Base-by-base conservation (phyloP, 2,113 vertebrate species). In the Etia nguti region DNA sequence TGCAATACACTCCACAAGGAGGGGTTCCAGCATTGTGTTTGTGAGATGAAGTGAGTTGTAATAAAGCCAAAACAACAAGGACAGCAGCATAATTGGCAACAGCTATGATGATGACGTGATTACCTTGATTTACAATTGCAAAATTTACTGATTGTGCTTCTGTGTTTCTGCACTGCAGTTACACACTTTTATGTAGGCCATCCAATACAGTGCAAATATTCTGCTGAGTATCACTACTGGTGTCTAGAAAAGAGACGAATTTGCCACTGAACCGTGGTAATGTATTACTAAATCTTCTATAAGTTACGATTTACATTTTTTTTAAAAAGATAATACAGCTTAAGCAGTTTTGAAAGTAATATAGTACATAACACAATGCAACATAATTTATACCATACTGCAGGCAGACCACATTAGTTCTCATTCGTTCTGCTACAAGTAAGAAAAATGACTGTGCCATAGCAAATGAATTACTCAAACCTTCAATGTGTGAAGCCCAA, bases 371-470 rank as follows among this genome's bases (percentile, higher is more conserved):
- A 80, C 54, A 85, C 43, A 46, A 56, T 59, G 15, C 73, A 15
- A 31, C 60, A 79, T 62, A 90, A 86, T 86, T 89, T 93, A 90
- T 73, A 84, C 88, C 81, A 82, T 83, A 86, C 41, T 81, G 80
- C 50, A 75, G 75, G 22, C 89, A 54, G 56, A 60, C 38, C 85
- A 75, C 88, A 92, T 92, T 93, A 93, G 87, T 91, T 73, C 85
- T 94, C 92, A 93, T 94, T 93, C 68, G 82, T 91, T 92, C 92
- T 85, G 88, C 90, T 75, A 75, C 89, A 89, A 93, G 92, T 88
- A 90, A 93, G 92, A 95, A 94, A 94, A 95, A 96, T 90, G 90
- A 93, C 68, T 86, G 83, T 92, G 88, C 79, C 62, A 82, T 82
- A 80, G 88, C 82, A 85, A 92, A 94, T 90, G 36, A 93, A 93